A percentile compares a stretch with the other conserved stretches of the same genome.
These are phyloP conservation scores for Bucorvus abyssinicus DNA, from an alignment of 2,797 vertebrate genomes.

Conservation along the genomic window DNA sequence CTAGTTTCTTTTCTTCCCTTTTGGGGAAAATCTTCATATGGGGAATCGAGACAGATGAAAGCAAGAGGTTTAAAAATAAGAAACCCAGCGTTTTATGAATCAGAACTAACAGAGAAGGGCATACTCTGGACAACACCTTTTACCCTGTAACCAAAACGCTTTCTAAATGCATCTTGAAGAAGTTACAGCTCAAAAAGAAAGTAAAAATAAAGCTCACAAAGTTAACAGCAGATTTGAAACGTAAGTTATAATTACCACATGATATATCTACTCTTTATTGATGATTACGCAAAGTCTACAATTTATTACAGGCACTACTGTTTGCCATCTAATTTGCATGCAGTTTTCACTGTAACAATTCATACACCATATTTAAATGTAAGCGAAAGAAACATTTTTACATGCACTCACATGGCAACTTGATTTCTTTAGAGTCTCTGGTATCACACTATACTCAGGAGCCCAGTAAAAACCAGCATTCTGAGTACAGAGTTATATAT, in stretches of 20 bases:
- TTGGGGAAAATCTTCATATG: not conserved
- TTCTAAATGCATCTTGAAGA: not conserved
- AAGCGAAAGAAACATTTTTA: not conserved
- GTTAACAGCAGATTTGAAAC: not conserved
- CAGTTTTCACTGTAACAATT: not conserved
- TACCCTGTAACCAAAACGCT: not conserved
- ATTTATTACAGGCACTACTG: not conserved
- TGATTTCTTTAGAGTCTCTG: not conserved
- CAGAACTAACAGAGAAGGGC: not conserved
- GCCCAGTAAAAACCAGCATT: not conserved
- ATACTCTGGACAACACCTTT: not conserved
- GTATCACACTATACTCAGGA: not conserved
- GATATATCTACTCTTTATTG: accelerated
- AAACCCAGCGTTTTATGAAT: not conserved
- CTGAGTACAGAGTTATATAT: too few species aligned
- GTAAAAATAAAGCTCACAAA: not conserved
- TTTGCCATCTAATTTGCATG: not conserved
- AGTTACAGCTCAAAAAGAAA: not conserved
- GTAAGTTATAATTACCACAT: accelerated
- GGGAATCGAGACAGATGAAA: not conserved
- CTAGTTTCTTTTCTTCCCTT: not conserved
- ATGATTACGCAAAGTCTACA: accelerated
- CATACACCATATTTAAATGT: accelerated
- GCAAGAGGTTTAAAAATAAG: not conserved
- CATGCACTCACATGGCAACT: accelerated